phyloP scores from a whole-genome alignment of 1,140 invertebrate species.

The Helicoverpa armigera region DNA sequence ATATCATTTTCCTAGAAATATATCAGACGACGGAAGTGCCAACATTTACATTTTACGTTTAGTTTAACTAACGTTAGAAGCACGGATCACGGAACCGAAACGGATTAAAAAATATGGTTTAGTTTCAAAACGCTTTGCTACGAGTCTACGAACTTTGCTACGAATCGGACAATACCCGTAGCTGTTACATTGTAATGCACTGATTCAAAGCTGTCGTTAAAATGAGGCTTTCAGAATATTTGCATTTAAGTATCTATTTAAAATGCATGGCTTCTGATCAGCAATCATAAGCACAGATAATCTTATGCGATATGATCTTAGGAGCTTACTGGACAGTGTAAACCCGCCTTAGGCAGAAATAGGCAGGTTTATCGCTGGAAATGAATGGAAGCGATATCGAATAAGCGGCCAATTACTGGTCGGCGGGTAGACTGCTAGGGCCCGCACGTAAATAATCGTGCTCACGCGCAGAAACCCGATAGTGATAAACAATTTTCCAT shows the following conservation, averaged over 20 bases:
- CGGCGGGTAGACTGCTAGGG: conserved; percentile 68
- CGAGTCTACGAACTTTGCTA: conserved; percentile 12
- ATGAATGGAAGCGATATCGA: conserved; percentile 82
- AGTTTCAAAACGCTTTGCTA: neutral
- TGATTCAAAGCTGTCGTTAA: neutral
- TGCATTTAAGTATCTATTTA: conserved; percentile 10
- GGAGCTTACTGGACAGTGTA: conserved; percentile 58
- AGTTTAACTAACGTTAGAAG: conserved; percentile 26
- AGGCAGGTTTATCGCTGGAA: conserved; percentile 74
- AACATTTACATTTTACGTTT: conserved; percentile 59
- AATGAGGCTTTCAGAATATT: conserved; percentile 11
- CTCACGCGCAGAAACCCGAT: conserved; percentile 74
- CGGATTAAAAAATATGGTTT: conserved; percentile 24
- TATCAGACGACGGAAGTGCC: conserved; percentile 76
- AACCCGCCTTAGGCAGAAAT: conserved; percentile 60
- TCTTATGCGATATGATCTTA: conserved; percentile 16
- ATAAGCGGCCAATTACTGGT: conserved; percentile 79
- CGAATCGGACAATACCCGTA: neutral
- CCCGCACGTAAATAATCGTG: conserved; percentile 71
- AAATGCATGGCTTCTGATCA: conserved; percentile 3
- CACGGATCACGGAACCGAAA: conserved; percentile 10
- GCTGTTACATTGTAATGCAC: neutral
- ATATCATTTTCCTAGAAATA: conserved; percentile 79
- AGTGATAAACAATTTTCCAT: conserved; percentile 81
- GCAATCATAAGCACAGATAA: conserved; percentile 35